Evolutionary conservation across 1,140 invertebrate genomes (phyloP).

Genomic region (Conopomorpha cramerella): DNA sequence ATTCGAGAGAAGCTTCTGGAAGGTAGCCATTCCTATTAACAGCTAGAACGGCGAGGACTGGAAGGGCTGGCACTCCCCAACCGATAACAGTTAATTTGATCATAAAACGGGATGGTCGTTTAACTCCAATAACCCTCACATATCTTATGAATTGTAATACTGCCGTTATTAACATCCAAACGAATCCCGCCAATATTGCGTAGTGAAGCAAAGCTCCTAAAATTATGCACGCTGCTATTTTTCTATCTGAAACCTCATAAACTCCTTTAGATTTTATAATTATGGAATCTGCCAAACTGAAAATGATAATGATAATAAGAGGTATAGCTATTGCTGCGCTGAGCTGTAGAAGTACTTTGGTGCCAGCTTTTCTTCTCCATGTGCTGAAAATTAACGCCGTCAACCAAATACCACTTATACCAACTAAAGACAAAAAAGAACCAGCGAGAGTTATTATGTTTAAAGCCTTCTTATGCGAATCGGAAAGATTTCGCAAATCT

Average conservation of each 20-base stretch:
- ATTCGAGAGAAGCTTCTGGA: slow-evolving; percentile 13
- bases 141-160: slow-evolving; percentile 67
- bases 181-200: slow-evolving; percentile 65
- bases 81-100: slow-evolving; percentile 56
- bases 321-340: slow-evolving; percentile 63
- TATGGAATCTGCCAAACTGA: slow-evolving; percentile 44
- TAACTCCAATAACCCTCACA: slow-evolving; percentile 61
- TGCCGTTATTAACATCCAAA: slow-evolving; percentile 70
- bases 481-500: slow-evolving; percentile 17
- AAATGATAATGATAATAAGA: slow-evolving; percentile 61
- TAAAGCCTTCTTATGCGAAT: slow-evolving; percentile 49
- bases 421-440: slow-evolving; percentile 62
- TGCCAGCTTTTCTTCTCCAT: slow-evolving; percentile 66
- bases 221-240: slow-evolving; percentile 36
- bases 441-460: slow-evolving; percentile 65
- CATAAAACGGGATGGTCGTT: slow-evolving; percentile 53
- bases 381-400: slow-evolving; percentile 62
- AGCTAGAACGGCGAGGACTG: slow-evolving; percentile 49
- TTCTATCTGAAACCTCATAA: too few species aligned
- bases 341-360: slow-evolving; percentile 66
- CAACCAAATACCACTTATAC: slow-evolving; percentile 61
- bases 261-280: slow-evolving; percentile 17
- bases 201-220: slow-evolving; percentile 65
- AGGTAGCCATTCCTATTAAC: slow-evolving; percentile 57
- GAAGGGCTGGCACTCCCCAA: slow-evolving; percentile 60